phyloP scores from a whole-genome alignment of 1,140 invertebrate genomes.

The Vanessa tameamea region DNA sequence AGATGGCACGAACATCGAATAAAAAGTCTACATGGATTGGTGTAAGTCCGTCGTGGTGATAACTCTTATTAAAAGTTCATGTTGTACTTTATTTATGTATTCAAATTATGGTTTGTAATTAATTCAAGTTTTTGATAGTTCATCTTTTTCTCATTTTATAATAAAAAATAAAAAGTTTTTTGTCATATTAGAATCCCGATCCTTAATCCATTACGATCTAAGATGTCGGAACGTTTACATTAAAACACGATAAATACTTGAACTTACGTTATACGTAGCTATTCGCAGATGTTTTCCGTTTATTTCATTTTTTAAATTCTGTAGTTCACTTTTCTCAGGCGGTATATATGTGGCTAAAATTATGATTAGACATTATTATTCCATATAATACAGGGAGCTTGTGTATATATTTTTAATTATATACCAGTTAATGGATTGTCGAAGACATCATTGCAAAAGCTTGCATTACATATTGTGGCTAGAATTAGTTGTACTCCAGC shows the following conservation, averaged over 20 bases:
- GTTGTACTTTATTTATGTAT: too few species aligned
- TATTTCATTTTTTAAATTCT: conserved; percentile 46
- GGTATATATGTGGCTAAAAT: conserved; percentile 43
- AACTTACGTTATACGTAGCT: conserved; percentile 66
- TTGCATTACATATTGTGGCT: conserved; percentile 70
- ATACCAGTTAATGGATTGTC: conserved; percentile 50
- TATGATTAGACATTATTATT: conserved; percentile 15
- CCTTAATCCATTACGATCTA: too few species aligned
- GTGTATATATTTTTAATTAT: conserved; percentile 10
- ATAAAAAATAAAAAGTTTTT: too few species aligned
- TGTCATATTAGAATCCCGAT: too few species aligned
- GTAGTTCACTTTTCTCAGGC: conserved; percentile 39
- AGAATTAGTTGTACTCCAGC: conserved; percentile 68
- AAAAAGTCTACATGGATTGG: too few species aligned
- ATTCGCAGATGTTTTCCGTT: conserved; percentile 70
- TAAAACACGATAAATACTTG: neutral
- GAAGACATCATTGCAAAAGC: conserved; percentile 59
- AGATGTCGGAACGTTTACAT: too few species aligned
- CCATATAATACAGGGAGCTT: neutral
- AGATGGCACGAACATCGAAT: too few species aligned
- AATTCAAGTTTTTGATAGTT: too few species aligned
- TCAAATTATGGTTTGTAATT: too few species aligned
- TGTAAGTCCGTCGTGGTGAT: too few species aligned
- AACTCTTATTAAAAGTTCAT: too few species aligned
- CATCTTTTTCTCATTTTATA: too few species aligned